Base-by-base conservation (phyloP, 2,797 vertebrate species). In the Helicolenus hilgendorfi region DNA sequence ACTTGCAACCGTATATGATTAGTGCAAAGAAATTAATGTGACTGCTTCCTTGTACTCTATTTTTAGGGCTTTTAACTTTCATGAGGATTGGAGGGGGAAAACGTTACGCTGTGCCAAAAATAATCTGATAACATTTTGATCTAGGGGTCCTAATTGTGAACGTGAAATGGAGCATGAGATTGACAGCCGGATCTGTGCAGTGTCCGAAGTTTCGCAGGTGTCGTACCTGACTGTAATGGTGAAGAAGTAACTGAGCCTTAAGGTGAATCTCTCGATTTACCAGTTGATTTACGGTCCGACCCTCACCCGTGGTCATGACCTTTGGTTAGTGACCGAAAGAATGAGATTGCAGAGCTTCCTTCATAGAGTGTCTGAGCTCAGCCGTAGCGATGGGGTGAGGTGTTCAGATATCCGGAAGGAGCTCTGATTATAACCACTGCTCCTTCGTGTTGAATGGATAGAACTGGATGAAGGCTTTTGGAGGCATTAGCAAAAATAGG, bases 241-340 rank as follows among this genome's bases (percentile, higher is more conserved):
- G 31, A 71, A 79, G 56, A 75, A 60, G 9, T 58, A 69, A 59
- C 62, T 56, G 7, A 71, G 65, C 78, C 53, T 70, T 22, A 6
- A 68, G 55, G 64, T 55, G 71, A 79, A 69, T 69, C 33, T 62
- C 11, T 36, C 4, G 1, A 77, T 85, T 79, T 76, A 82, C 31
- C 55, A 26, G 63, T 36, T 80, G 58, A 74, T 38, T 81, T 84
- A 77, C 2, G 15, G 56, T 79, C 60, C 35, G 24, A 18, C 56
- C 53, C 2, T 60, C 31, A 64, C 14, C 31, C n/a, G n/a, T 45
- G 24, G 55, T 70, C 31, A 70, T 35, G 45, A 83, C 56, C 62
- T 86, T 38, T 86, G 53, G 67, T 24, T 71, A 26, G 49, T 29
- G 49, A 81, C 49, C 9, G 5, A 69, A 56, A 56, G 31, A 75